Percentiles rank a stretch among this genome's conserved stretches.
These are phyloP conservation scores for Napeogenes sylphis DNA, from an alignment of 2,888 invertebrate genomes.

Conservation along the genomic window DNA sequence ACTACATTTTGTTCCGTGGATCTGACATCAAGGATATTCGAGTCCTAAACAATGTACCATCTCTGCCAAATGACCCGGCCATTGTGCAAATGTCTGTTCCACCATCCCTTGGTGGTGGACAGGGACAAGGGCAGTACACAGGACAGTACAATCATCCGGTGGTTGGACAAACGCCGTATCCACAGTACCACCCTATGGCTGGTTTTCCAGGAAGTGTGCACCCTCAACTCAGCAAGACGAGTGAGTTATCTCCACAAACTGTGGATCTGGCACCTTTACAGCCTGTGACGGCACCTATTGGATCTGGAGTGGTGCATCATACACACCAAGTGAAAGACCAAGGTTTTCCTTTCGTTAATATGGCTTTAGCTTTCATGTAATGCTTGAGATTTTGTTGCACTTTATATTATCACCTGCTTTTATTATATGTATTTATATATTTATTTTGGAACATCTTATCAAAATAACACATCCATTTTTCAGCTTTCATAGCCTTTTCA, in stretches of 20 bases:
- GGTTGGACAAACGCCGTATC: conserved; percentile 78
- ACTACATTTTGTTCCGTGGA: conserved; percentile 98
- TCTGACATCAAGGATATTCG: conserved; percentile 99
- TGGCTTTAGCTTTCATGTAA: conserved; percentile 63
- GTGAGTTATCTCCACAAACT: conserved; percentile 75
- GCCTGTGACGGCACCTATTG: conserved; percentile 62
- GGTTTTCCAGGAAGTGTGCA: conserved; percentile 72
- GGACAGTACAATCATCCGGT: conserved; percentile 84
- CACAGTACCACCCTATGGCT: conserved; percentile 72
- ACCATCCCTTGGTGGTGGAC: conserved; percentile 81
- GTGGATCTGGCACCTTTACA: conserved; percentile 61
- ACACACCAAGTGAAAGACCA: conserved; percentile 77
- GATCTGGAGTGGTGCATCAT: conserved; percentile 68
- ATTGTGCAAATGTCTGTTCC: conserved; percentile 94
- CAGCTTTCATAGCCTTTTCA: no score
- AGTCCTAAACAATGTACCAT: conserved; percentile 92
- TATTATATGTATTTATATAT: not conserved
- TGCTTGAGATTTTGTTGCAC: conserved; percentile 62
- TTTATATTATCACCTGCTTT: conserved; percentile 17
- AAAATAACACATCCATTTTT: no score
- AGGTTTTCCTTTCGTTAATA: conserved; percentile 60
- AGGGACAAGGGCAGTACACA: conserved; percentile 78
- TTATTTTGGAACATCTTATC: no score
- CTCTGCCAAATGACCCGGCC: conserved; percentile 97
- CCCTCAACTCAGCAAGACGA: conserved; percentile 69